These are phyloP conservation scores for Sisyra nigra DNA, from an alignment of 2,888 invertebrate genomes.

Conservation along the genomic window DNA sequence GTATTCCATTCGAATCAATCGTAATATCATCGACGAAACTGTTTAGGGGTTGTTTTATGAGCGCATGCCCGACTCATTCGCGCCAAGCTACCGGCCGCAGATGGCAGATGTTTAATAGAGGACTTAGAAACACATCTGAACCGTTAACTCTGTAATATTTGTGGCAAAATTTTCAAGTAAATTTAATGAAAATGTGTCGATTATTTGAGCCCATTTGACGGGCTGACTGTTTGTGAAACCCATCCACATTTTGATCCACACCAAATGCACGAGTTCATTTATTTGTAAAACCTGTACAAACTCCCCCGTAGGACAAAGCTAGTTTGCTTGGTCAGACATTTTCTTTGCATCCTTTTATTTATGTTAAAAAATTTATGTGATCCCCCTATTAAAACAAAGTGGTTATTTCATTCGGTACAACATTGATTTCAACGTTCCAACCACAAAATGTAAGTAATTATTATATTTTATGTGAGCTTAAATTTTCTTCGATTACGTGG, in stretches of 20 bases:
- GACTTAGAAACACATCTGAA: constrained; percentile 4
- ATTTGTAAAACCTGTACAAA: constrained; percentile 5
- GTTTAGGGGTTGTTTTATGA: constrained; percentile 11
- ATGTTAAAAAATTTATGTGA: too few species aligned
- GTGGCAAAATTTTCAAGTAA: not conserved
- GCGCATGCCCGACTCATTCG: constrained; percentile 24
- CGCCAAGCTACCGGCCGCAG: constrained; percentile 30
- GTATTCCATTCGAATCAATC: too few species aligned
- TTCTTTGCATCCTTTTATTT: constrained; percentile 8
- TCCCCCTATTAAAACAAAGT: too few species aligned
- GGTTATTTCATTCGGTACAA: too few species aligned
- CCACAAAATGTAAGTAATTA: not conserved
- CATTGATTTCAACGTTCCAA: not conserved
- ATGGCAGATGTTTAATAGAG: constrained; percentile 31
- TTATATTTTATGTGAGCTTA: constrained; percentile 1
- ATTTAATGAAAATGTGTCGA: constrained; percentile 2
- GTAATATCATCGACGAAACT: too few species aligned
- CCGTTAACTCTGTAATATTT: constrained; percentile 7
- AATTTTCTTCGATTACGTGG: constrained; percentile 3
- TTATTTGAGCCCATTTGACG: constrained; percentile 5
- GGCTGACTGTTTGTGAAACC: not conserved
- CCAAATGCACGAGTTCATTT: constrained; percentile 1
- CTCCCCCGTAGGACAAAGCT: constrained; percentile 8
- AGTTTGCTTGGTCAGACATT: constrained; percentile 9
- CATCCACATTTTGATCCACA: not conserved